Evolutionary conservation across 2,797 vertebrate species (phyloP), one percentile per base, ranked within the genome.

Genomic region (Pangasius djambal): DNA sequence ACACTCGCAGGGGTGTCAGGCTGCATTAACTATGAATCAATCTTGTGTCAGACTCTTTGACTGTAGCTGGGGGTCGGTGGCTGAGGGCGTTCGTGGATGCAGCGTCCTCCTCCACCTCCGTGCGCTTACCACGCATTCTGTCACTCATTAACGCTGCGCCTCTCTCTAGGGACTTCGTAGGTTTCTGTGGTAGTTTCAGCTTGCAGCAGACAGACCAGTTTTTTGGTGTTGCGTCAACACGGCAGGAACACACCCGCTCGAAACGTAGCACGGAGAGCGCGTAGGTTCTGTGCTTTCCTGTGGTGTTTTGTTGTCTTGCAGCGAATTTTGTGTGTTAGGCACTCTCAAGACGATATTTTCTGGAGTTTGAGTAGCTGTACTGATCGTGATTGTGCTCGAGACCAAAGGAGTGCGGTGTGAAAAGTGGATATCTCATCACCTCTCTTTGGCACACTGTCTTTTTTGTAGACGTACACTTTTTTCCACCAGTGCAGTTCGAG

Each of bases 11-110:
- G 89, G 94, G 95, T 96, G 96, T 96, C 96, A 96, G 95, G 94
- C 95, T 94, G 94, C 90, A 94, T 97, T 97, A 96, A 96, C 96
- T 96, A 96, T 97, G 95, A 97, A 96, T 97, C 96, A 96, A 96
- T 96, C 96, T 96, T 96, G 94, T 93, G 94, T 93, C 94, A 94
- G 93, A 94, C 95, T 96, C 95, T 96, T 96, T 97, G 95, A 96
- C 96, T 95, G 95, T 95, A 95, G 95, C 96, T 96, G 96, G 96
- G 96, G 93, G 93, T 95, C 94, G 95, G 92, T 94, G 95, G 94
- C 94, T 94, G 95, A 95, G 93, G 94, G 93, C 92, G 93, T 95
- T 93, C 94, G 89, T 92, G 88, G 94, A 94, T 94, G 94, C 85
- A 94, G 81, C 90, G 92, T 95, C 95, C 95, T 96, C 95, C 94